Evolutionary conservation across 2,113 vertebrate genomes (phyloP).

Genomic region (Tupaia chinensis): DNA sequence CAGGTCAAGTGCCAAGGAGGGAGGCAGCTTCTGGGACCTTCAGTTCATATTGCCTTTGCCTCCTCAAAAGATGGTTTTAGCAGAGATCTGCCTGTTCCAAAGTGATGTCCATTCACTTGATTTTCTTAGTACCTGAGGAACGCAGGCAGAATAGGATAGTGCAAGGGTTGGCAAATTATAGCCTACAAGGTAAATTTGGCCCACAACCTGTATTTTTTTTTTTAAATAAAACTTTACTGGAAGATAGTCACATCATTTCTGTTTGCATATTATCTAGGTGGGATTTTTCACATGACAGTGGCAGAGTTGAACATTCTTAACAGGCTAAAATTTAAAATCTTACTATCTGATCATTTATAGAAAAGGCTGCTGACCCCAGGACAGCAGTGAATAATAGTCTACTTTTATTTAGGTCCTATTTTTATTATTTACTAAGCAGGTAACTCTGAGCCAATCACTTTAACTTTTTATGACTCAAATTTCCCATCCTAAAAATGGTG

Average conservation of each 20-base stretch:
- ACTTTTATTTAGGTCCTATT: neutral
- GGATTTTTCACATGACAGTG: neutral
- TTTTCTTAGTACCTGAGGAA: neutral
- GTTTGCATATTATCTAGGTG: neutral
- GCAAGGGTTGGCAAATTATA: neutral
- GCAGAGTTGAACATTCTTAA: neutral
- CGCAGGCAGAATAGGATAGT: neutral
- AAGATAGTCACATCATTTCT: neutral
- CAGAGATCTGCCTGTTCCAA: neutral
- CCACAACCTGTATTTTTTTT: neutral
- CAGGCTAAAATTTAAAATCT: neutral
- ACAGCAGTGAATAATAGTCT: neutral
- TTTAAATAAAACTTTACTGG: constrained; percentile 37
- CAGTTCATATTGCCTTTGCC: neutral
- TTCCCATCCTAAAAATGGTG: neutral
- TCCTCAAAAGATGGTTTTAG: neutral
- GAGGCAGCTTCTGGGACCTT: neutral
- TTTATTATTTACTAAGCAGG: neutral
- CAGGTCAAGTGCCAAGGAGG: neutral
- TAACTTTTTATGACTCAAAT: neutral
- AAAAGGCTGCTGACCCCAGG: neutral
- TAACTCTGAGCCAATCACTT: neutral
- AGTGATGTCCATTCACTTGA: neutral
- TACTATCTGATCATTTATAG: neutral
- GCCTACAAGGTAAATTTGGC: neutral